These are phyloP conservation scores for Pristionchus mayeri DNA, from an alignment of 2,888 invertebrate species.

Conservation along the genomic window DNA sequence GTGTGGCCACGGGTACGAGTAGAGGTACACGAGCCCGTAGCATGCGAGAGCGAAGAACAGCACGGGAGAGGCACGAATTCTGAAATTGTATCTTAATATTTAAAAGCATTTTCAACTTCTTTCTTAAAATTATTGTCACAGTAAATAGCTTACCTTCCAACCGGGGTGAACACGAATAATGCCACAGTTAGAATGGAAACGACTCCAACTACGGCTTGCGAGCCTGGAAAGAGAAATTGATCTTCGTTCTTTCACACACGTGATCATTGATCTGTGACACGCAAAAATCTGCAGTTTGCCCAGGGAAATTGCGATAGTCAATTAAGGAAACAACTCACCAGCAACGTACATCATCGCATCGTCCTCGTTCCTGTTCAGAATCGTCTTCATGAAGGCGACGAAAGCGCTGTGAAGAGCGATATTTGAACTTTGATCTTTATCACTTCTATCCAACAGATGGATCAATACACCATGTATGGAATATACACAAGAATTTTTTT, in stretches of 20 bases:
- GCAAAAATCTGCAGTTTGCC: not conserved
- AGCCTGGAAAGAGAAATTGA: not conserved
- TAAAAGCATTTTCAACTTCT: too few relatives aligned
- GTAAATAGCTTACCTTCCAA: not conserved
- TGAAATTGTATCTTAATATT: not conserved
- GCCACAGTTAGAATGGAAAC: not conserved
- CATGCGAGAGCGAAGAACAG: slow-evolving; percentile 2
- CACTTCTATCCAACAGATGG: not conserved
- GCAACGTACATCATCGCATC: not conserved
- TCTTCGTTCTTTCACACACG: not conserved
- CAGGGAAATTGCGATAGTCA: not conserved
- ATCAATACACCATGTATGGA: not conserved
- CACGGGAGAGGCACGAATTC: not conserved
- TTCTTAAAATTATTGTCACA: too few relatives aligned
- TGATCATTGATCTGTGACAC: not conserved
- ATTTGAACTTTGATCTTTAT: not conserved
- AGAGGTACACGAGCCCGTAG: not conserved
- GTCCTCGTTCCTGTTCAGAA: not conserved
- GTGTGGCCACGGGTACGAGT: not conserved
- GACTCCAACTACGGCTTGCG: not conserved
- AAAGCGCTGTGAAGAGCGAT: not conserved
- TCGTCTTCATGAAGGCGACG: not conserved
- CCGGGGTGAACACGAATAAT: not conserved
- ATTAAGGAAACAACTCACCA: not conserved
- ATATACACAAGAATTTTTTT: too few relatives aligned